phyloP scores from a whole-genome alignment of 37 sponge, comb jelly and placozoan genomes.

The Diacarnus erythraeanus region DNA sequence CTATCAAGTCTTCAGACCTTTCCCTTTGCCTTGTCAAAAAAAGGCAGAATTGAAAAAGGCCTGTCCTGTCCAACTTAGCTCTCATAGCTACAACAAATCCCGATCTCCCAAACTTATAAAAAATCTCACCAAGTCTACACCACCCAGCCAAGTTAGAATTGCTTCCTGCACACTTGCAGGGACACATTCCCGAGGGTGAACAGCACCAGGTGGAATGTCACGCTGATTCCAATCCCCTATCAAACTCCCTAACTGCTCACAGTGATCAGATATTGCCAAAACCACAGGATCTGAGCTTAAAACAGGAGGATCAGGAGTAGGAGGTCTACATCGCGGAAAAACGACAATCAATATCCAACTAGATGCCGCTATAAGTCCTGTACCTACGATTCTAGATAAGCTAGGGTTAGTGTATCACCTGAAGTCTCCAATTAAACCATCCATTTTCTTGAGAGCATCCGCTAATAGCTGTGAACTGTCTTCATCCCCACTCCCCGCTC shows the following conservation, averaged over 20 bases:
- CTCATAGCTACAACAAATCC: too few relatives aligned
- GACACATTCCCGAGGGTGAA: conserved; percentile 17
- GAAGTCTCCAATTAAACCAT: conserved; percentile 64
- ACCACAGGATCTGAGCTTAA: conserved; percentile 15
- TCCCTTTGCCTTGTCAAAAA: too few relatives aligned
- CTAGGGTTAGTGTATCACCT: neutral
- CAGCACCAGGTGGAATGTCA: neutral
- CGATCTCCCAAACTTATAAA: too few relatives aligned
- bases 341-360: neutral
- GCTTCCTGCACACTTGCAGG: conserved; percentile 16
- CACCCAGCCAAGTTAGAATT: conserved; percentile 42
- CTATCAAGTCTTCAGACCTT: too few relatives aligned
- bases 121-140: neutral
- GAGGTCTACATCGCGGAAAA: neutral
- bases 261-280: neutral
- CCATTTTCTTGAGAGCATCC: conserved; percentile 67
- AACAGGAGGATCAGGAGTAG: neutral
- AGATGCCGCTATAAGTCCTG: too few relatives aligned
- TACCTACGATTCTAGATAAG: too few relatives aligned
- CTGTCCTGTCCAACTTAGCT: too few relatives aligned
- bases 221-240: conserved; percentile 1
- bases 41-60: too few relatives aligned
- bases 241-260: conserved; percentile 7
- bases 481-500: neutral
- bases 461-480: conserved; percentile 28